A percentile compares a stretch with the other conserved stretches of the same genome.
phyloP scores from a whole-genome alignment of 2,113 vertebrate genomes.

The Tachysurus vachellii region DNA sequence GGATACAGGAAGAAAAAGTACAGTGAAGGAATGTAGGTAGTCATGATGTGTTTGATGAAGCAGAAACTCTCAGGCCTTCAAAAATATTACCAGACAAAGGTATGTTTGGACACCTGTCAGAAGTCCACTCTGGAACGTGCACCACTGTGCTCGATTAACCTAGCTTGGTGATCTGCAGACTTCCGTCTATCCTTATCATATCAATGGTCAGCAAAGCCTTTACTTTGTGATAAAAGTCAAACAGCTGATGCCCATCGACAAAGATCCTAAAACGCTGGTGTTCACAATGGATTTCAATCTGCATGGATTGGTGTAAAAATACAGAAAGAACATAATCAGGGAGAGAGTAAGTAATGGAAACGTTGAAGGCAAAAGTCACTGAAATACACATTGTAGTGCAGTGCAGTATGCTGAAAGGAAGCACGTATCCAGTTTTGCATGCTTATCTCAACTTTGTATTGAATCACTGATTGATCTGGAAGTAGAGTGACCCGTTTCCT shows the following conservation, averaged over 20 bases:
- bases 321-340: slow-evolving; percentile 27
- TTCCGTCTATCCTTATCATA: slow-evolving; percentile 93
- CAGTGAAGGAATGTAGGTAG: slow-evolving; percentile 20
- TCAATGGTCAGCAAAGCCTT: slow-evolving; percentile 90
- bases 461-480: slow-evolving; percentile 47
- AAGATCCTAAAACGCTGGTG: slow-evolving; percentile 97
- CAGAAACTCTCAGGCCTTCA: slow-evolving; percentile 34
- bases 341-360: background rate
- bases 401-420: slow-evolving; percentile 37
- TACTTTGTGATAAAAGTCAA: slow-evolving; percentile 99
- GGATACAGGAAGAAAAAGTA: slow-evolving; percentile 12
- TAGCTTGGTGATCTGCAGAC: slow-evolving; percentile 96
- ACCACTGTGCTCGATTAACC: slow-evolving; percentile 74
- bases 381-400: slow-evolving; percentile 16
- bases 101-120: slow-evolving; percentile 40
- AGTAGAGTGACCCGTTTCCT: slow-evolving; percentile 51
- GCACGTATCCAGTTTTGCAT: slow-evolving; percentile 47
- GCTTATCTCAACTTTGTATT: slow-evolving; percentile 55
- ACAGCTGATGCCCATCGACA: slow-evolving; percentile 97
- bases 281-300: slow-evolving; percentile 98
- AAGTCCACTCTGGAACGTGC: slow-evolving; percentile 59
- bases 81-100: slow-evolving; percentile 34
- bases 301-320: slow-evolving; percentile 30
- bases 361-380: slow-evolving; percentile 22
- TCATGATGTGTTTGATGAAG: slow-evolving; percentile 43